Percentiles rank a stretch among this genome's conserved stretches.
These are phyloP conservation scores for Drosophila affinis DNA, from an alignment of 2,888 invertebrate genomes.

Conservation along the genomic window DNA sequence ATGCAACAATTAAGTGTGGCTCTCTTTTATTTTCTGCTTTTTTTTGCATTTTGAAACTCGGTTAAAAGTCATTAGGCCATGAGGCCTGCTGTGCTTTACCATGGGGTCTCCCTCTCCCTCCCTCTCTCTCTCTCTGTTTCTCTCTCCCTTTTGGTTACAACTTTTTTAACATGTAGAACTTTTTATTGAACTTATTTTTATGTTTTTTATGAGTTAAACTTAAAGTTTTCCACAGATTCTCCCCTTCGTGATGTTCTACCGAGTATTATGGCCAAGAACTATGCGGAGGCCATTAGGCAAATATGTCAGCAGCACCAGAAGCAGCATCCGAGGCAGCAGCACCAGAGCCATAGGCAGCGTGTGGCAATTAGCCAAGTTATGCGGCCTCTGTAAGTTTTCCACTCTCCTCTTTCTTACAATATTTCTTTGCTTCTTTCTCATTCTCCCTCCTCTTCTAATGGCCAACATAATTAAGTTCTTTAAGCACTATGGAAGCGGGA, in stretches of 20 bases:
- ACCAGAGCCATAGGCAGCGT: slow-evolving; percentile 55
- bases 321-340: slow-evolving; percentile 43
- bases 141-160: slow-evolving; percentile 35
- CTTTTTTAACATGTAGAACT: slow-evolving; percentile 63
- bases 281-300: slow-evolving; percentile 75
- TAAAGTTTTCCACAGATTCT: slow-evolving; percentile 59
- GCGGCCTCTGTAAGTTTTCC: slow-evolving; percentile 41
- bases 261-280: slow-evolving; percentile 51
- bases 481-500: background rate
- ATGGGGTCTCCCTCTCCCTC: slow-evolving; percentile 23
- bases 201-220: slow-evolving; percentile 63
- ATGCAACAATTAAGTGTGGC: slow-evolving; percentile 66
- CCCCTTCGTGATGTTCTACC: slow-evolving; percentile 22
- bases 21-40: slow-evolving; percentile 15
- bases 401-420: slow-evolving; percentile 38
- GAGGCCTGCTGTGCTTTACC: slow-evolving; percentile 10
- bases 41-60: slow-evolving; percentile 64
- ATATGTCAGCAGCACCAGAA: slow-evolving; percentile 68
- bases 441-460: slow-evolving; percentile 51
- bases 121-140: slow-evolving; percentile 8
- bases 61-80: slow-evolving; percentile 77
- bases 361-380: slow-evolving; percentile 79
- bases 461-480: slow-evolving; percentile 68
- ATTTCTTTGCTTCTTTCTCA: slow-evolving; percentile 18
- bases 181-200: slow-evolving; percentile 69